Percentiles rank a stretch among this genome's conserved stretches.
Evolutionary conservation across 2,113 vertebrate species (phyloP).

Genomic region (Muntiacus reevesi): DNA sequence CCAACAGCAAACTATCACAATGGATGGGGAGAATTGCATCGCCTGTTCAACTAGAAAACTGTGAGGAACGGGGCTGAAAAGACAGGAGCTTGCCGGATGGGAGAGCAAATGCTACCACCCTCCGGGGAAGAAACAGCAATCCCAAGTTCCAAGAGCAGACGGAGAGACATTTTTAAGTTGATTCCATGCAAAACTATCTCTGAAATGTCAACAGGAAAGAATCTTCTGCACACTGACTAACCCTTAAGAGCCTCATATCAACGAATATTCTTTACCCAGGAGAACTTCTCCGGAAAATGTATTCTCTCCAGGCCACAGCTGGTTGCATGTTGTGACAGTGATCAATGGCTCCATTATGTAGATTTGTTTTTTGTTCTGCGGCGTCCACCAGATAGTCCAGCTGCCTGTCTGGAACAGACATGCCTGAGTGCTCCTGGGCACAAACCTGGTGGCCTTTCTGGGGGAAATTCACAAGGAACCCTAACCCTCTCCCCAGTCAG

Average conservation of each 20-base stretch:
- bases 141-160: background rate
- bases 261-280: background rate
- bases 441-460: background rate
- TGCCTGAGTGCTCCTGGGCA: background rate
- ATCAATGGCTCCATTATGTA: conserved; percentile 22
- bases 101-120: background rate
- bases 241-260: background rate
- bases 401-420: background rate
- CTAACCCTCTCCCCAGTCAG: rapidly evolving
- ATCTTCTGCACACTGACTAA: background rate
- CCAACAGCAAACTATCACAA: background rate
- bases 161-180: conserved; percentile 26
- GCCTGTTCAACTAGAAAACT: background rate
- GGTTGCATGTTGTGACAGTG: conserved; percentile 42
- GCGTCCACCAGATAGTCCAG: background rate
- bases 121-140: background rate
- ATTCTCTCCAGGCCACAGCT: conserved; percentile 8
- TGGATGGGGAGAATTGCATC: background rate
- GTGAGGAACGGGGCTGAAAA: background rate
- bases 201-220: conserved; percentile 24
- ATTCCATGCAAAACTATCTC: conserved; percentile 6
- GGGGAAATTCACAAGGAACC: background rate
- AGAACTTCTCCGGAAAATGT: background rate
- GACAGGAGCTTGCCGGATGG: background rate
- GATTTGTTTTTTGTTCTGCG: background rate